Conservation (phyloP, 2,888 invertebrate species). For the Agriopis marginaria region DNA sequence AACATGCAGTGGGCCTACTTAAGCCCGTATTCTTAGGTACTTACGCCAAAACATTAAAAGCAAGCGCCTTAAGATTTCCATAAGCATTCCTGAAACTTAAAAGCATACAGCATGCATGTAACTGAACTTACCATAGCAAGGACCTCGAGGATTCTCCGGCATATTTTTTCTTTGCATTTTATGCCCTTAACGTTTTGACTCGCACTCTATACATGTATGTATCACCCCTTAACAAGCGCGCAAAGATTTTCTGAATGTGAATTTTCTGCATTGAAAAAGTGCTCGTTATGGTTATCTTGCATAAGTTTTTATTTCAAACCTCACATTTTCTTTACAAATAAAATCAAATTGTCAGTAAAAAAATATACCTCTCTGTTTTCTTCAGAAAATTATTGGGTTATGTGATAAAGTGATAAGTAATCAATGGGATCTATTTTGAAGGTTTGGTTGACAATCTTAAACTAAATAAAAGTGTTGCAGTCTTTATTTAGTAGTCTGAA, state of each 20-base stretch:
- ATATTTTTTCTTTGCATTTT: constrained; percentile 56
- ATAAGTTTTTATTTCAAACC: constrained; percentile 40
- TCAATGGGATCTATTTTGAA: too few species aligned
- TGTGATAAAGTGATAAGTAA: too few species aligned
- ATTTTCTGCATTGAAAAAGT: constrained; percentile 53
- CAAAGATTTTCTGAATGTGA: constrained; percentile 56
- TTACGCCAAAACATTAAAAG: constrained; percentile 25
- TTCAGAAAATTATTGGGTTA: background rate
- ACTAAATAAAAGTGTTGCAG: too few species aligned
- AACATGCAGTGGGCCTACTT: background rate
- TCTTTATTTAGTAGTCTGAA: too few species aligned
- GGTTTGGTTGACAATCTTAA: too few species aligned
- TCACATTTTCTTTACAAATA: constrained; percentile 12
- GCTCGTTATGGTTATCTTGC: constrained; percentile 51
- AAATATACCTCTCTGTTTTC: background rate
- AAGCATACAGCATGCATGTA: constrained; percentile 55
- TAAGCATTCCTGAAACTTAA: constrained; percentile 51
- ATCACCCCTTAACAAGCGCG: constrained; percentile 60
- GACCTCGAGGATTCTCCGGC: constrained; percentile 56
- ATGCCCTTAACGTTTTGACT: constrained; percentile 64
- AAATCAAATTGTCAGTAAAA: background rate
- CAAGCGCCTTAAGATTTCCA: constrained; percentile 34
- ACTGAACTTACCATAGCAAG: constrained; percentile 49
- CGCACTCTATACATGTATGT: constrained; percentile 56
- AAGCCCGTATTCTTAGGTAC: constrained; percentile 5